Conservation (phyloP, 2,797 vertebrate genomes). For the Poecilia picta region DNA sequence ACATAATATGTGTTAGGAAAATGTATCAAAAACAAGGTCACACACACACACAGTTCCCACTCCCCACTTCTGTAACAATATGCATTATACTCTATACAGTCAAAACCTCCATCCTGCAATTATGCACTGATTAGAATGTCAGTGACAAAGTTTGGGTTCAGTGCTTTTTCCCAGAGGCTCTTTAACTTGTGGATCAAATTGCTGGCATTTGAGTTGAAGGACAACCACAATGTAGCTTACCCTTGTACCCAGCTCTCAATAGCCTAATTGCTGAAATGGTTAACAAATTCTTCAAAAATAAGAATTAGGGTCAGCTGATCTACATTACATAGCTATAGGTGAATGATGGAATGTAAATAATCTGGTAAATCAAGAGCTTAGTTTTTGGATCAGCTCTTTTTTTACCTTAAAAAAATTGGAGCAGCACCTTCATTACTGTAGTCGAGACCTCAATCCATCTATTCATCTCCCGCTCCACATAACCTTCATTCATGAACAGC, state of each 20-base stretch:
- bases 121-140: not conserved
- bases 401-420: not conserved
- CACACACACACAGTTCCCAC: not conserved
- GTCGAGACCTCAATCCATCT: not conserved
- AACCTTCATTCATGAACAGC: conserved; percentile 1
- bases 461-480: not conserved
- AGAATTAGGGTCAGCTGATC: not conserved
- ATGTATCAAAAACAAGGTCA: not conserved
- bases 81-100: not conserved
- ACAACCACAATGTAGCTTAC: not conserved
- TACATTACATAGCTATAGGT: not conserved
- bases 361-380: not conserved
- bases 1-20: too few relatives aligned
- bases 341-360: not conserved
- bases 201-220: conserved; percentile 1
- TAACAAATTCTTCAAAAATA: not conserved
- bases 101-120: not conserved
- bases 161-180: not conserved
- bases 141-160: not conserved
- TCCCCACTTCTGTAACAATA: not conserved
- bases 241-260: not conserved
- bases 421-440: not conserved
- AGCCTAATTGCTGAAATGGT: not conserved
- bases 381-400: not conserved
- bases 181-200: not conserved